Percentiles rank a stretch among this genome's conserved stretches.
phyloP scores from a whole-genome alignment of 2,888 invertebrate species.

The Caenorhabditis panamensis region DNA sequence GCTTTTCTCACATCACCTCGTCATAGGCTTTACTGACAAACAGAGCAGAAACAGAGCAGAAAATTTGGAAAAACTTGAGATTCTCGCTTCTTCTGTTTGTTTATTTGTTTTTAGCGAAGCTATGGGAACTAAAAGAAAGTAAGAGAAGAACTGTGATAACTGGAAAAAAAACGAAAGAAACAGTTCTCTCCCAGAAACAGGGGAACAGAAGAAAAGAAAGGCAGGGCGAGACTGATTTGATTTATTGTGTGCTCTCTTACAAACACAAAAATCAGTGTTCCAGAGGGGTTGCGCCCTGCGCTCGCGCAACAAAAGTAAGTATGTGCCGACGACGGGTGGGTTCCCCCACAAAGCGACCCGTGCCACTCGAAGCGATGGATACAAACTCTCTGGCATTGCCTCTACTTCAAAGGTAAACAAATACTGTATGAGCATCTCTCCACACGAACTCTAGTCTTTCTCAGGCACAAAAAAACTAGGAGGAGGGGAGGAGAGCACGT shows the following conservation, averaged over 20 bases:
- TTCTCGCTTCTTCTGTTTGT: too few relatives aligned
- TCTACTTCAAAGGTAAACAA: constrained; percentile 61
- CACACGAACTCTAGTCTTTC: constrained; percentile 37
- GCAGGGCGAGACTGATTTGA: neutral
- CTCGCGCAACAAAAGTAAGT: constrained; percentile 20
- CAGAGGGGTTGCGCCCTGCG: constrained; percentile 24
- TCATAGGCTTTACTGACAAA: too few relatives aligned
- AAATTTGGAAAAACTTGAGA: too few relatives aligned
- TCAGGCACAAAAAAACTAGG: too few relatives aligned
- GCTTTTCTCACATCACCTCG: neutral
- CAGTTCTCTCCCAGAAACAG: too few relatives aligned
- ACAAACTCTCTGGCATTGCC: constrained; percentile 33
- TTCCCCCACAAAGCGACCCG: constrained; percentile 37
- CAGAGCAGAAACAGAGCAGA: too few relatives aligned
- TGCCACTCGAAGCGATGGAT: constrained; percentile 56
- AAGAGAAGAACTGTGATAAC: too few relatives aligned
- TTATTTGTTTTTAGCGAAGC: too few relatives aligned
- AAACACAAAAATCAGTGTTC: constrained; percentile 38
- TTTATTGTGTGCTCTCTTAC: neutral
- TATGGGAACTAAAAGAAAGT: too few relatives aligned
- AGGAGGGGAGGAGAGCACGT: neutral
- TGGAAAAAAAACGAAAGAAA: too few relatives aligned
- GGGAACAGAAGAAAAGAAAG: neutral
- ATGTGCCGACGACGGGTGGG: constrained; percentile 28
- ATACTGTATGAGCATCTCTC: constrained; percentile 60